Conservation (phyloP, 1,140 invertebrate species). For the Odontomachus brunneus region DNA sequence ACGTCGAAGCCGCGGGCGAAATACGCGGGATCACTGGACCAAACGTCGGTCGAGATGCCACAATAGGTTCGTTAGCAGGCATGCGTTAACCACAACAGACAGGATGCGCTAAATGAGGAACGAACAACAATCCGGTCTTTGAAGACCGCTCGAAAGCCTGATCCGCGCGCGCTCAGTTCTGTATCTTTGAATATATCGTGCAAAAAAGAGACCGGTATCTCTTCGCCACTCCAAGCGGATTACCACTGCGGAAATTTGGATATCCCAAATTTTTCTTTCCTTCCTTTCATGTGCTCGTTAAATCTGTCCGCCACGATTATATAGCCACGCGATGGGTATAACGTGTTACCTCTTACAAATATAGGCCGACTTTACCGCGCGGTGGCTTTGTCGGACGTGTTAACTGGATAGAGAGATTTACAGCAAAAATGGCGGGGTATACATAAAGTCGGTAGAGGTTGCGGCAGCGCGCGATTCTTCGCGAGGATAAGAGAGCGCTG, state of each 20-base stretch:
- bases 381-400: too few relatives aligned
- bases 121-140: constrained; percentile 73
- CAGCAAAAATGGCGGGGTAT: neutral
- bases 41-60: constrained; percentile 79
- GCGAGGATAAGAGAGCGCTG: constrained; percentile 68
- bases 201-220: neutral
- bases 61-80: constrained; percentile 83
- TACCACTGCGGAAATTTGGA: neutral
- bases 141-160: constrained; percentile 68
- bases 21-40: constrained; percentile 79
- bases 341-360: too few relatives aligned
- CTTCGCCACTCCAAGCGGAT: neutral
- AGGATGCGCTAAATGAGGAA: constrained; percentile 79
- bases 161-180: constrained; percentile 45
- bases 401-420: too few relatives aligned
- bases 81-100: constrained; percentile 80
- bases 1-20: constrained; percentile 75
- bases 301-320: too few relatives aligned
- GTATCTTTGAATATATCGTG: constrained; percentile 30
- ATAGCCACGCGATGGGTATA: too few relatives aligned
- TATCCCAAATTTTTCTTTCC: too few relatives aligned
- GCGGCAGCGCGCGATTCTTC: constrained; percentile 69
- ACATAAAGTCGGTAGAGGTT: constrained; percentile 17
- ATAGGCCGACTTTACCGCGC: too few relatives aligned
- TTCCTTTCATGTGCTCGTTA: too few relatives aligned